Evolutionary conservation across 2,113 vertebrate genomes (phyloP), one percentile per base, ranked within the genome.

Genomic region (Menura novaehollandiae): DNA sequence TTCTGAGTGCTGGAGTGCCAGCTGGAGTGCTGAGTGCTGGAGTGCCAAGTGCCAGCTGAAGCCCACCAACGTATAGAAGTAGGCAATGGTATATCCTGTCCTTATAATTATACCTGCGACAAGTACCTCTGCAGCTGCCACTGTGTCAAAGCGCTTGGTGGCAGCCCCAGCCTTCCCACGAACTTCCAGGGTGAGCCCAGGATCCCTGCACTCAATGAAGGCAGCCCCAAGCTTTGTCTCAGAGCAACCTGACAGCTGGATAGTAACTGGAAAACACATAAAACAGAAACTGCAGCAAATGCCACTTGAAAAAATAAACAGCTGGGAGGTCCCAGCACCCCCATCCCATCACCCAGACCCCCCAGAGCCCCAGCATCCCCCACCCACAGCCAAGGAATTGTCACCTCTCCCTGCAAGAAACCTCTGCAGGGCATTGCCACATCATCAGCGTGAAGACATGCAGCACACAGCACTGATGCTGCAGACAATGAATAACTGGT

Each of bases 21-120:
- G 39, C 39, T 41, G 39, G 13, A 41, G n/a, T n/a, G 39, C n/a
- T 41, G 13, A 41, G 39, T 41, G 39, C 39, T 41, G 39, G 39
- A 41, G 39, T 41, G 39, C 39, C 39, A 41, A 41, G 39, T 41
- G 39, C 39, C 39, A 41, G 39, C 49, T 56, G 77, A 44, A 68
- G 52, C 41, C 43, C 74, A 69, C 16, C 74, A 46, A 4, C 0
- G 1, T 3, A 1, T 52, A 49, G 49, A 46, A 79, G n/a, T 22
- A 72, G 24, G 58, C 10, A 1, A 15, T 15, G 33, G 44, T 10
- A 32, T 47, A 51, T n/a, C 35, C 49, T 7, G 1, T 46, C 53
- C 26, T 68, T 55, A 7, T 12, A 21, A 32, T 30, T n/a, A 26
- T 4, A 53, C 33, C 59, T 37, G 47, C 0, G 0, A 27, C 21